A percentile compares a stretch with the other conserved stretches of the same genome.
These are phyloP conservation scores for Hydractinia echinata DNA, from an alignment of 30 jellyfish, hydroid and myxozoan genomes.

Conservation along the genomic window DNA sequence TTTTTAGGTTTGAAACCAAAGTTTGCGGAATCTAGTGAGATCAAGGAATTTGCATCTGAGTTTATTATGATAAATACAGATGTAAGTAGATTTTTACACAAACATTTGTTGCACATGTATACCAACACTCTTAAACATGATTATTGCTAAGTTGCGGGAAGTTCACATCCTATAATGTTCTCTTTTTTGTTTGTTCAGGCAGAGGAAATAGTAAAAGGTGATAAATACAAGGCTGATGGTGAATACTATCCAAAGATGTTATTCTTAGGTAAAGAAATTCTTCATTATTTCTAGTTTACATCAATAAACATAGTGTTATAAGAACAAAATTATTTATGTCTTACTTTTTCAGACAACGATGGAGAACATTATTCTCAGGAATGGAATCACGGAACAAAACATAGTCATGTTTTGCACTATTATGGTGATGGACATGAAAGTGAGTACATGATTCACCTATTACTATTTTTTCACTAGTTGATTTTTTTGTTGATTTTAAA, in stretches of 20 bases:
- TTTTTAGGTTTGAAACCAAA: conserved; percentile 86
- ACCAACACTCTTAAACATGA: background rate
- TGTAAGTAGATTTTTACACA: conserved; percentile 32
- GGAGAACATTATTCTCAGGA: conserved; percentile 68
- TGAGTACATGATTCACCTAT: conserved; percentile 16
- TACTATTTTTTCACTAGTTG: background rate
- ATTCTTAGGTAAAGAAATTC: conserved; percentile 61
- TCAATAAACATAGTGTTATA: background rate
- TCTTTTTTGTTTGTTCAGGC: conserved; percentile 25
- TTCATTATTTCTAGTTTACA: background rate
- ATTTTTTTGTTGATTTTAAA: background rate
- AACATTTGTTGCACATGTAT: too few species aligned
- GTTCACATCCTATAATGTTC: background rate
- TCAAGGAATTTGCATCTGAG: conserved; percentile 54
- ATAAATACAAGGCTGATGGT: conserved; percentile 65
- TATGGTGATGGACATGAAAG: conserved; percentile 89
- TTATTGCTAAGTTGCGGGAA: background rate
- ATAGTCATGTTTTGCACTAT: conserved; percentile 78
- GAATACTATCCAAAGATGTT: conserved; percentile 88
- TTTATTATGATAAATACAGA: conserved; percentile 90
- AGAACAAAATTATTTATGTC: background rate
- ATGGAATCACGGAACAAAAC: conserved; percentile 88
- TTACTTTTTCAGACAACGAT: conserved; percentile 42
- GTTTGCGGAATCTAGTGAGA: conserved; percentile 81
- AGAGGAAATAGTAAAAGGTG: conserved; percentile 58